These are phyloP conservation scores for Pogoniulus pusillus DNA, from an alignment of 2,797 vertebrate genomes.

Conservation along the genomic window DNA sequence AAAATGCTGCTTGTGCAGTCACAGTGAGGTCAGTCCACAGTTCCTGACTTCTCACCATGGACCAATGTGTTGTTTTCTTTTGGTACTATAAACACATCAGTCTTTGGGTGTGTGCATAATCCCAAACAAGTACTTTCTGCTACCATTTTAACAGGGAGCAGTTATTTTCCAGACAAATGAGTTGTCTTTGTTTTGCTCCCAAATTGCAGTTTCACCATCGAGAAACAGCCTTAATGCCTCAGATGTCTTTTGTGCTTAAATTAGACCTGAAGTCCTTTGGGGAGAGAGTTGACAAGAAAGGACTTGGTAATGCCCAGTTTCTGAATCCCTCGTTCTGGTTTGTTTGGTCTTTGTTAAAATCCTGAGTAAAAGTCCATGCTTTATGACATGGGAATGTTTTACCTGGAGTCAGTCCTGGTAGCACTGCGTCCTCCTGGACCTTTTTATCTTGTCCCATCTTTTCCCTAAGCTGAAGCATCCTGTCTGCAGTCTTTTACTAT, in stretches of 20 bases:
- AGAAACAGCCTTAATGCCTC: not conserved
- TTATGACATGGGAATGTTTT: conserved; percentile 16
- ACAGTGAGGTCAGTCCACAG: not conserved
- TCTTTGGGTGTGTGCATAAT: not conserved
- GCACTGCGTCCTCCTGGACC: conserved; percentile 25
- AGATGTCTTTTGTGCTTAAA: not conserved
- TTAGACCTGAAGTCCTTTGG: not conserved
- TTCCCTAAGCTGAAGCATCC: not conserved
- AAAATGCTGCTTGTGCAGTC: not conserved
- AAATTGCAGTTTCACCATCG: not conserved
- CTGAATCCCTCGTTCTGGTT: not conserved
- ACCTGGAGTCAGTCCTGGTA: conserved; percentile 44
- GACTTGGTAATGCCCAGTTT: not conserved
- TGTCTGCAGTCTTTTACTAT: conserved; percentile 52
- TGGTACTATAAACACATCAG: not conserved
- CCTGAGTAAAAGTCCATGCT: not conserved
- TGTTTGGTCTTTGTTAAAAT: not conserved
- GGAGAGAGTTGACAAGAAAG: not conserved
- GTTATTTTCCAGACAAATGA: not conserved
- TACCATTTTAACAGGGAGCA: not conserved
- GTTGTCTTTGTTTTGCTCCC: not conserved
- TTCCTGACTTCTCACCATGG: not conserved
- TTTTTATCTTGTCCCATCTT: conserved; percentile 50
- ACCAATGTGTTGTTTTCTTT: not conserved
- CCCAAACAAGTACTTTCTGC: not conserved